These are phyloP conservation scores for Cheilosia vulpina DNA, from an alignment of 2,888 invertebrate genomes.

Conservation along the genomic window DNA sequence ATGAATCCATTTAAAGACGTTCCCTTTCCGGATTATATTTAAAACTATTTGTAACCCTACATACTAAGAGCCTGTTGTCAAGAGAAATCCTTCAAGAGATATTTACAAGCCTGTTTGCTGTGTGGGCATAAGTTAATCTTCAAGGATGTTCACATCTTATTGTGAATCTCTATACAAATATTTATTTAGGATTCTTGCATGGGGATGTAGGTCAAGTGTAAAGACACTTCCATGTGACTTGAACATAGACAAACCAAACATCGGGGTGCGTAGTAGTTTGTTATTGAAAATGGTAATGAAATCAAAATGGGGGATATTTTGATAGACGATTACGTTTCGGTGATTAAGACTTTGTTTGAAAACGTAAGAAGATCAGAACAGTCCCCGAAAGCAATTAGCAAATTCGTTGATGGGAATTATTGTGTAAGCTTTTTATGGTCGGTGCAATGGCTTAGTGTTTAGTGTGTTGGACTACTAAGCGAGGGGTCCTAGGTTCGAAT, in stretches of 20 bases:
- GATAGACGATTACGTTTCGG: neutral
- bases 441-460: no score
- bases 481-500: no score
- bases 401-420: no score
- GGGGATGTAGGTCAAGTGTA: neutral
- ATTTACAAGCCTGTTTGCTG: no score
- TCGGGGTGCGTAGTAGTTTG: neutral
- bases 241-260: neutral
- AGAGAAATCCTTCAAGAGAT: neutral
- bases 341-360: no score
- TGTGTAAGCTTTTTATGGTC: no score
- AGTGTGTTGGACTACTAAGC: no score
- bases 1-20: no score
- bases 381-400: no score
- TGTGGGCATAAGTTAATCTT: neutral
- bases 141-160: neutral
- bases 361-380: no score
- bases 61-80: neutral
- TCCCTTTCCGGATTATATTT: no score
- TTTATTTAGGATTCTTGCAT: neutral
- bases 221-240: neutral
- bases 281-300: neutral
- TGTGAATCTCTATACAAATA: neutral
- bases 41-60: no score
- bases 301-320: neutral